phyloP scores from a whole-genome alignment of 2,888 invertebrate genomes.

The Mesorhabditis spiculigera region DNA sequence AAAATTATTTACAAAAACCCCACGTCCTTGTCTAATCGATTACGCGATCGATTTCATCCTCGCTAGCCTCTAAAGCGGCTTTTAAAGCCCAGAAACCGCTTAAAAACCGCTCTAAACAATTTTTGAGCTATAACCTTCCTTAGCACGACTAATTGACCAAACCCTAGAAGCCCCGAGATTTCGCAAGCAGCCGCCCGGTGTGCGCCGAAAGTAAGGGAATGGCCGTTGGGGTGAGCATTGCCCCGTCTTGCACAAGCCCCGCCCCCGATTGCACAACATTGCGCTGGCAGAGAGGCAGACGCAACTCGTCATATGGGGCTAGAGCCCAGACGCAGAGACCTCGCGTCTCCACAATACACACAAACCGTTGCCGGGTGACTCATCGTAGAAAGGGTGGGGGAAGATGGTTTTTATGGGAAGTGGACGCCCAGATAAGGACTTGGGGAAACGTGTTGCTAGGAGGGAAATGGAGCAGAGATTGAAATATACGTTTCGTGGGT shows the following conservation, averaged over 20 bases:
- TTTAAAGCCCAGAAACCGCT: no score
- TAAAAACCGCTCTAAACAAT: no score
- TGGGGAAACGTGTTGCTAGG: neutral
- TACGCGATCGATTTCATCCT: no score
- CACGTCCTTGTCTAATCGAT: no score
- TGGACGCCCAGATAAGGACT: neutral
- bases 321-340: neutral
- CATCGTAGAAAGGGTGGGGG: neutral
- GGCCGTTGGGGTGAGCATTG: neutral
- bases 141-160: no score
- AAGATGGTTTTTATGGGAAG: neutral
- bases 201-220: neutral
- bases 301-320: neutral
- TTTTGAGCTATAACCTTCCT: no score
- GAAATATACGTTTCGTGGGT: no score
- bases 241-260: constrained; percentile 3
- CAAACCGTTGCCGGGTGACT: neutral
- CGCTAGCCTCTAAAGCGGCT: no score
- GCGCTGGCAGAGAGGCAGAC: neutral
- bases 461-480: no score
- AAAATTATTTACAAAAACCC: no score
- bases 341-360: neutral
- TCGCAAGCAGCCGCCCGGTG: neutral
- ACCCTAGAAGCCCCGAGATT: neutral
- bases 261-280: constrained; percentile 6